Evolutionary conservation across 2,888 invertebrate genomes (phyloP).

Genomic region (Leptinotarsa rubiginosa): DNA sequence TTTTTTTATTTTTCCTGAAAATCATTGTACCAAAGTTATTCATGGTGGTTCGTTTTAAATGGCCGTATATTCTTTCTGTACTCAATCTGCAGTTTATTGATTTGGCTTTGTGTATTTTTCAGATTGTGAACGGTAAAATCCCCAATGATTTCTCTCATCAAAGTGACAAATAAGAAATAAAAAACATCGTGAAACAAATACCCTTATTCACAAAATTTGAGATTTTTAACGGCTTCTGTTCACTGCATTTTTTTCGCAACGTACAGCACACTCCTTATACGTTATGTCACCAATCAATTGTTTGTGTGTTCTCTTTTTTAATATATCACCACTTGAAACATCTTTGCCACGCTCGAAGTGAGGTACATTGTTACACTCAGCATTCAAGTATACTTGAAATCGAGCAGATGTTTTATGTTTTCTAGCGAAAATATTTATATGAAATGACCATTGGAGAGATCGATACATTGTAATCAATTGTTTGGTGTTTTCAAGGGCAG

Average conservation of each 20-base stretch:
- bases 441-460: conserved; percentile 45
- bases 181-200: no score
- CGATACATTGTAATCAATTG: conserved; percentile 50
- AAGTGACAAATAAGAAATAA: no score
- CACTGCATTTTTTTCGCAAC: background rate
- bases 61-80: no score
- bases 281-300: background rate
- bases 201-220: no score
- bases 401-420: conserved; percentile 43
- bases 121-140: no score
- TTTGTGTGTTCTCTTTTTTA: conserved; percentile 11
- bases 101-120: no score
- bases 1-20: no score
- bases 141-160: no score
- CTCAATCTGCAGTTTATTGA: no score
- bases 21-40: no score
- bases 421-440: conserved; percentile 40
- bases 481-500: conserved; percentile 47
- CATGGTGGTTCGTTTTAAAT: no score
- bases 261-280: background rate
- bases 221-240: background rate
- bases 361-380: conserved; percentile 16
- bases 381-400: conserved; percentile 19
- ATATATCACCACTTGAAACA: conserved; percentile 15
- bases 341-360: conserved; percentile 21